A percentile compares a stretch with the other conserved stretches of the same genome.
phyloP scores from a whole-genome alignment of 2,888 invertebrate genomes.

The Lymantria monacha region DNA sequence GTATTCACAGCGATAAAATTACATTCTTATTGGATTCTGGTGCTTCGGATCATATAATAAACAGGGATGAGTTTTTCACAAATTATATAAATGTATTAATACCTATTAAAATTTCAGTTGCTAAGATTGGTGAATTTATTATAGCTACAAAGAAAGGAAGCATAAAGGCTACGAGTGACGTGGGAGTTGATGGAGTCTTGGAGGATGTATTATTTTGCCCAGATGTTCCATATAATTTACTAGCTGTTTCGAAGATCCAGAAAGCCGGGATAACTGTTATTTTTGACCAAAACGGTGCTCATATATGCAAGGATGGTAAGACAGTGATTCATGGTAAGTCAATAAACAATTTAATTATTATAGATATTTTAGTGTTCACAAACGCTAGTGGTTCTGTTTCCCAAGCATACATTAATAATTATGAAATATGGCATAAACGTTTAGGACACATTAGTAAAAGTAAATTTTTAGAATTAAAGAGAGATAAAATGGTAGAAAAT shows the following conservation, averaged over 20 bases:
- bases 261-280: background rate
- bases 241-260: constrained; percentile 8
- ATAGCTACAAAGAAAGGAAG: constrained; percentile 38
- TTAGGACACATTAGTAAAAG: background rate
- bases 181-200: constrained; percentile 20
- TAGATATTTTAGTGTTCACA: background rate
- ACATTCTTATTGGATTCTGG: no score
- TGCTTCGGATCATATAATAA: no score
- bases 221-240: constrained; percentile 36
- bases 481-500: background rate
- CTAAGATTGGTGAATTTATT: constrained; percentile 37
- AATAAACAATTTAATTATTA: background rate
- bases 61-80: background rate
- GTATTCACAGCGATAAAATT: no score
- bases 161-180: constrained; percentile 34
- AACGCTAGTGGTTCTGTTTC: constrained; percentile 15
- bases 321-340: background rate
- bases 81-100: background rate
- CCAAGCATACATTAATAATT: background rate
- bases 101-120: constrained; percentile 40
- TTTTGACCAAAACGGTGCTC: background rate
- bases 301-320: background rate
- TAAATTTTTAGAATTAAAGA: background rate
- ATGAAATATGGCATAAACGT: background rate
- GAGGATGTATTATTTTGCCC: constrained; percentile 34